Evolutionary conservation across 2,797 vertebrate species (phyloP).

Genomic region (Lemur catta): DNA sequence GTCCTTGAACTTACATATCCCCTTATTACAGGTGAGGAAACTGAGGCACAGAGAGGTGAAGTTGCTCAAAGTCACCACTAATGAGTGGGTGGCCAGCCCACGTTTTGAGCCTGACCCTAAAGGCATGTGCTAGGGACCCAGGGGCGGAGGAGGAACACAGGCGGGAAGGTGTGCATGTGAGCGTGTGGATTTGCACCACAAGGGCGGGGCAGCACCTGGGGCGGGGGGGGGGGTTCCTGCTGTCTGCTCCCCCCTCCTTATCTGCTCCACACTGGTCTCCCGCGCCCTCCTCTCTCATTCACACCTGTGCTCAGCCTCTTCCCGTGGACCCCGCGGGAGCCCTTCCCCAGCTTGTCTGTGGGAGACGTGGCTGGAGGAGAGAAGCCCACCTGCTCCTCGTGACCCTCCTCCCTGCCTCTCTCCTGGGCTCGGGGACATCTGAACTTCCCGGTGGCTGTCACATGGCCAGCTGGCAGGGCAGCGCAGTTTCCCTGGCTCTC

Average conservation of each 20-base stretch:
- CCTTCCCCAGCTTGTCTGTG: background rate
- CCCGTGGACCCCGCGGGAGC: accelerated
- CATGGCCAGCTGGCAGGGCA: background rate
- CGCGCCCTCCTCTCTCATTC: background rate
- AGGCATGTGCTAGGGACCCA: background rate
- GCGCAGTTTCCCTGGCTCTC: background rate
- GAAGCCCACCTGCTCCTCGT: background rate
- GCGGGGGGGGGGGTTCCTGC: background rate
- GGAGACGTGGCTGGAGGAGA: background rate
- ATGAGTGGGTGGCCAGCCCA: background rate
- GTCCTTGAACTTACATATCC: background rate
- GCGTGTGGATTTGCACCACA: background rate
- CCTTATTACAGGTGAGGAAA: background rate
- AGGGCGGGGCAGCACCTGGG: background rate
- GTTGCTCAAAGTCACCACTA: background rate
- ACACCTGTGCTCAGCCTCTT: background rate
- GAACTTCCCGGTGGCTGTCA: background rate
- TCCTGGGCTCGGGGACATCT: background rate
- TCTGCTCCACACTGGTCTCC: background rate
- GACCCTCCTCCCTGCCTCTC: background rate
- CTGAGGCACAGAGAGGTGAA: background rate
- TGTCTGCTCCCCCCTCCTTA: background rate
- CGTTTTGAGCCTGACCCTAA: background rate
- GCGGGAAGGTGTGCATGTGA: background rate
- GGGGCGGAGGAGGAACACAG: background rate